Base-by-base conservation (phyloP, 2,888 invertebrate genomes). In the Scrobipalpa atriplicella region DNA sequence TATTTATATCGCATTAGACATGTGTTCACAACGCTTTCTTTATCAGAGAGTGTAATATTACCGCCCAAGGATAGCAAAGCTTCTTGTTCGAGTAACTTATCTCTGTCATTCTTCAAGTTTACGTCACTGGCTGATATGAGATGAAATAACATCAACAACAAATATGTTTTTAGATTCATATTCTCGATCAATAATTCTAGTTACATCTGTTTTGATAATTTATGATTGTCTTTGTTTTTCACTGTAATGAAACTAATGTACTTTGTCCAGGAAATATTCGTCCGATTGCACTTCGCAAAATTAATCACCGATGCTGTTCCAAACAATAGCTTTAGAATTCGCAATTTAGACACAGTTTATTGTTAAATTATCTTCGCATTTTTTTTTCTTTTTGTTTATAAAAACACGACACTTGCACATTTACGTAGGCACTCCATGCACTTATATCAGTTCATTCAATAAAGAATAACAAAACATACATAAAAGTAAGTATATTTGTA, bases 1-100 rank as follows among this genome's bases (percentile, higher is more conserved):
- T 84, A 80, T 75, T 95, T 95, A 54, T 89, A 86, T 47, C 77
- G 75, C 95, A 95, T 95, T 13, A 95, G 83, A 13, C 94, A 90
- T 58, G 89, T 82, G 79, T 95, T 95, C 58, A 94, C 94, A 1
- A 72, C 68, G 0, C 76, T 64, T 82, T 95, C 95, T 10, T 90
- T 86, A 8, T 83, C 75, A 16, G 78, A 91, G 11, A 95, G 87
- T 1, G 77, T 70, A 13, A 92, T 76, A 62, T 92, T 87, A 0
- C 93, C 93, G n/a, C 95, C 95, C 9, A 95, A 72, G 0, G 89
- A 75, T 7, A 82, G 71, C 0, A 80, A 79, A 16, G 90, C 78
- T 79, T 95, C 95, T 39, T 86, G 84, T 65, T 58, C 16, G 8
- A 58, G 36, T 38, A 58, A 13, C 1, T n/a, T 36, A 5, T 38